Evolutionary conservation across 2,888 invertebrate genomes (phyloP).

Genomic region (Clusia tigrina): DNA sequence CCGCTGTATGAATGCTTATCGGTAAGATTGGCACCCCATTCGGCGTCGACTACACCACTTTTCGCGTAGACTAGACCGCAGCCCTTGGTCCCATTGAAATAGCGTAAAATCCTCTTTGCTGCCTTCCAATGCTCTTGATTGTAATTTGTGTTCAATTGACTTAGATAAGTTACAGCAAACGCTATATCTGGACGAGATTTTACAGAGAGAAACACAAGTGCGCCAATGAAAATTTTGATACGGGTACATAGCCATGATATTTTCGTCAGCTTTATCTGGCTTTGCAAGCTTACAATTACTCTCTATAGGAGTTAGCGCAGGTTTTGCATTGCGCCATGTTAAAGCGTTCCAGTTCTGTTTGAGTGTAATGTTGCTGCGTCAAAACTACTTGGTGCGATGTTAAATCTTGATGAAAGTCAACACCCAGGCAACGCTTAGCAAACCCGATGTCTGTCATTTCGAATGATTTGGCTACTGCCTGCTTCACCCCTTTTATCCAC

Average conservation of each 20-base stretch:
- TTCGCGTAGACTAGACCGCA: no score
- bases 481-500: constrained; percentile 26
- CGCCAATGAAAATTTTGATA: constrained; percentile 36
- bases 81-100: constrained; percentile 31
- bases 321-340: constrained; percentile 31
- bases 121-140: constrained; percentile 34
- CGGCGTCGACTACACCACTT: constrained; percentile 19
- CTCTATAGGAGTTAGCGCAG: constrained; percentile 27
- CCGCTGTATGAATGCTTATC: constrained; percentile 25
- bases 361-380: constrained; percentile 26
- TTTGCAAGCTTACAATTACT: constrained; percentile 20
- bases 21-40: constrained; percentile 19
- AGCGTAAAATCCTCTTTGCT: constrained; percentile 33
- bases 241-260: constrained; percentile 25
- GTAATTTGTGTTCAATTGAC: constrained; percentile 34
- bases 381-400: background rate
- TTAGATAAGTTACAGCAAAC: constrained; percentile 29
- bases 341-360: constrained; percentile 30
- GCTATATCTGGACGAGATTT: constrained; percentile 34
- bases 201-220: constrained; percentile 35
- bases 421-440: constrained; percentile 31
- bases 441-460: constrained; percentile 37
- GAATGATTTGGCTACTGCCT: constrained; percentile 25
- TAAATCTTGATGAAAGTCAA: constrained; percentile 32
- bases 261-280: constrained; percentile 23